Evolutionary conservation across 2,888 invertebrate genomes (phyloP), one percentile per base, ranked within the genome.

Genomic region (Acanthosepion lycidas): DNA sequence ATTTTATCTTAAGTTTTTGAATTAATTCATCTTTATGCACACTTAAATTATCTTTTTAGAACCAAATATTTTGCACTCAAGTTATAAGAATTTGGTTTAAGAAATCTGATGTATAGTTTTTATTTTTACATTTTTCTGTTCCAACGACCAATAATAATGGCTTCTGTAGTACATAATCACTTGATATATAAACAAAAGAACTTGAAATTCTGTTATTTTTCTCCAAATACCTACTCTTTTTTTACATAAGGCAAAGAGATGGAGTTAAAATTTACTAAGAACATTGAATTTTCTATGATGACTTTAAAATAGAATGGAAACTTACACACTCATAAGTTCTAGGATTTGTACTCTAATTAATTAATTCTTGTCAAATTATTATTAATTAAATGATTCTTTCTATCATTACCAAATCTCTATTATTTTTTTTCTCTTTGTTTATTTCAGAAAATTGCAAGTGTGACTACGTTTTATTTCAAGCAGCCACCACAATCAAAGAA

Each of bases 401-500:
- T 78, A n/a, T n/a, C 18, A 78, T 12, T 78, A n/a, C n/a, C 78
- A n/a, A 78, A n/a, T 78, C 18, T 12, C 6, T 15, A 78, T 78
- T 78, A 78, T 2, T 1, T 78, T 78, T 9, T 0, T 33, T 78
- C 15, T 33, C 53, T 26, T 53, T 49, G 18, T 93, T 94, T 95
- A 93, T 96, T 96, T 12, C 96, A 97, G 97, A 97, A 96, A 97
- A 97, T 95, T 97, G 97, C 95, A 96, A 97, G 95, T 97, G 97
- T 94, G 98, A 98, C 96, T 99, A 98, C 98, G 98, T 99, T 15
- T 97, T 99, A 94, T 99, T 99, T 98, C 99, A 99, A 98, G 98
- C 99, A 93, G 99, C 98, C 15, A 98, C 98, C 95, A 98, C 99
- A 48, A 97, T 99, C 95, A 99, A 98, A 97, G 98, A 98, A 96